Evolutionary conservation across 2,113 vertebrate genomes (phyloP).

Genomic region (Phainopepla nitens): DNA sequence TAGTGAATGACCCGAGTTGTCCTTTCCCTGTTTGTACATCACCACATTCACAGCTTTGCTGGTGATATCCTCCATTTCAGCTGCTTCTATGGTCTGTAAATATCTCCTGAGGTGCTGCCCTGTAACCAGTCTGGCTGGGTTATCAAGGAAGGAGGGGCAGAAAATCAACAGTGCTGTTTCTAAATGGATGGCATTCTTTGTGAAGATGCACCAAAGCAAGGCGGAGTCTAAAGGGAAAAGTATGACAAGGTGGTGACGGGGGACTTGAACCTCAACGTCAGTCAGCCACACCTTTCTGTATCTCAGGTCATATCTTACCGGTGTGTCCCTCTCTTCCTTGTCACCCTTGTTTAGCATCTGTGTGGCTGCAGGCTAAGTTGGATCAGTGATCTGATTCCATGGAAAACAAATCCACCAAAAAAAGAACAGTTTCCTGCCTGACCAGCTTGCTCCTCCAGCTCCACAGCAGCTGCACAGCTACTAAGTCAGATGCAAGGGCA

Average conservation of each 20-base stretch:
- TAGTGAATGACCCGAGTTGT: not conserved
- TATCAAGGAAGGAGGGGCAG: not conserved
- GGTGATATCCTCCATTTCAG: not conserved
- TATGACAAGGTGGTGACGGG: not conserved
- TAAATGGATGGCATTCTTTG: not conserved
- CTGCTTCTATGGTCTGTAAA: not conserved
- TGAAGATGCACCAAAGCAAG: not conserved
- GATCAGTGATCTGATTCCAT: not conserved
- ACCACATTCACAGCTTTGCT: not conserved
- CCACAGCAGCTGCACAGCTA: not conserved
- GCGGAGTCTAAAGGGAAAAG: not conserved
- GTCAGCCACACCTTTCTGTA: not conserved
- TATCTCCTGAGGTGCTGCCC: not conserved
- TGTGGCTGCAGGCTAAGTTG: not conserved
- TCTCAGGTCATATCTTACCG: not conserved
- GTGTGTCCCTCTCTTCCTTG: not conserved
- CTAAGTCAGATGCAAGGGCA: not conserved
- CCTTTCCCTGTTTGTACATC: not conserved
- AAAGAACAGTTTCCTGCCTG: not conserved
- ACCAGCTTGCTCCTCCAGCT: not conserved
- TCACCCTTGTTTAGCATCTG: not conserved
- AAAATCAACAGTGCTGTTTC: not conserved
- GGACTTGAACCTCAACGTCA: not conserved
- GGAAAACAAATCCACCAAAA: not conserved
- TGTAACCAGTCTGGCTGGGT: not conserved